Conservation (phyloP, 1,140 invertebrate genomes). For the Drosophila bocki region DNA sequence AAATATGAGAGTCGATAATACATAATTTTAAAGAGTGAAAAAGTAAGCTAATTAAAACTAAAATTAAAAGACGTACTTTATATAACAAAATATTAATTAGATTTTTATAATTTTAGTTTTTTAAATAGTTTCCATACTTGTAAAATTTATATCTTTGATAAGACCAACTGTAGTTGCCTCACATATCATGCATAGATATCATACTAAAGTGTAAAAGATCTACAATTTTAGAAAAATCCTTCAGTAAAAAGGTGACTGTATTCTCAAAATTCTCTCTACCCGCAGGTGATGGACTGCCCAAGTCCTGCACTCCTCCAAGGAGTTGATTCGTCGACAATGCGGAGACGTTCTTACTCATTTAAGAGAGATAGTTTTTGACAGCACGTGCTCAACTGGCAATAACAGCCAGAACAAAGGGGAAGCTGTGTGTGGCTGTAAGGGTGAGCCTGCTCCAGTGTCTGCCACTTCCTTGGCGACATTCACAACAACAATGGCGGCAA, state of each 20-base stretch:
- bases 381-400: conserved; percentile 46
- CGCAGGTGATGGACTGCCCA: conserved; percentile 6
- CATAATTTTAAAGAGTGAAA: background rate
- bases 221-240: background rate
- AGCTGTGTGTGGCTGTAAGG: background rate
- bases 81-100: background rate
- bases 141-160: background rate
- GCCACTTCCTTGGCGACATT: conserved; percentile 60
- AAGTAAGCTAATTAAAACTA: background rate
- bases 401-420: conserved; percentile 23
- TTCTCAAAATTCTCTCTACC: background rate
- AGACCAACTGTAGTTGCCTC: background rate
- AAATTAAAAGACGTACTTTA: background rate
- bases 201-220: background rate
- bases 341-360: conserved; percentile 44
- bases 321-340: conserved; percentile 25
- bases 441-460: conserved; percentile 42
- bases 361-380: conserved; percentile 45
- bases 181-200: background rate
- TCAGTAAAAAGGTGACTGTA: background rate
- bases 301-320: conserved; percentile 1
- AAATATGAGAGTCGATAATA: background rate
- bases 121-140: background rate
- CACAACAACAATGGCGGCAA: conserved; percentile 59
- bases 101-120: background rate